Percentiles rank a stretch among this genome's conserved stretches.
phyloP scores from a whole-genome alignment of 2,113 vertebrate genomes.

The Myiagra hebetior region DNA sequence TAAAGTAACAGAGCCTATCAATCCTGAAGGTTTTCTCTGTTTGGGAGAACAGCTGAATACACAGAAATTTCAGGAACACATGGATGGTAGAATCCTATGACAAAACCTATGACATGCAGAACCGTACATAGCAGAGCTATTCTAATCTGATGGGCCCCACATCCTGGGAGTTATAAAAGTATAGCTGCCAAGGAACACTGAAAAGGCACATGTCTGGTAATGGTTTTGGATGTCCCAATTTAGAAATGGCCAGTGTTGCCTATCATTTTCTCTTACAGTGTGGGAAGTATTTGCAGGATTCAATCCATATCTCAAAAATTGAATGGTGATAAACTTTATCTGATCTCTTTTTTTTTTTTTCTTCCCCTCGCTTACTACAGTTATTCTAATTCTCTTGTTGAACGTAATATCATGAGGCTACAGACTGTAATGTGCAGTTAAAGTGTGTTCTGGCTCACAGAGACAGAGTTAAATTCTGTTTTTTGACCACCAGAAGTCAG shows the following conservation, averaged over 20 bases:
- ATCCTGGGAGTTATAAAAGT: not conserved
- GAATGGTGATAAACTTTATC: not conserved
- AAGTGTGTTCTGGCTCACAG: not conserved
- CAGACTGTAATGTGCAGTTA: not conserved
- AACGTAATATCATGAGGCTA: not conserved
- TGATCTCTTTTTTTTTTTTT: not conserved
- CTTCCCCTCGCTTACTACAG: fast-evolving
- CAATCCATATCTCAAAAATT: not conserved
- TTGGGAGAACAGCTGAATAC: not conserved
- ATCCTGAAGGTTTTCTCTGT: not conserved
- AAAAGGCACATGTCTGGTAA: not conserved
- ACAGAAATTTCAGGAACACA: not conserved
- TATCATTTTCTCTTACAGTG: not conserved
- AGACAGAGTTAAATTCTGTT: not conserved
- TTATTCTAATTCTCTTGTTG: not conserved
- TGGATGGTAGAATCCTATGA: not conserved
- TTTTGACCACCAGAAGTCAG: not conserved
- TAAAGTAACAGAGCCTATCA: not conserved
- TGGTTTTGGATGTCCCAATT: not conserved
- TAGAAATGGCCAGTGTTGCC: not conserved
- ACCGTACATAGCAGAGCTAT: not conserved
- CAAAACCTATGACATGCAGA: not conserved
- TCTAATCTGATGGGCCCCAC: not conserved
- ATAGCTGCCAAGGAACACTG: not conserved
- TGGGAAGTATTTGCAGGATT: not conserved